These are phyloP conservation scores for Drosophila triauraria DNA, from an alignment of 1,140 invertebrate genomes.

Conservation along the genomic window DNA sequence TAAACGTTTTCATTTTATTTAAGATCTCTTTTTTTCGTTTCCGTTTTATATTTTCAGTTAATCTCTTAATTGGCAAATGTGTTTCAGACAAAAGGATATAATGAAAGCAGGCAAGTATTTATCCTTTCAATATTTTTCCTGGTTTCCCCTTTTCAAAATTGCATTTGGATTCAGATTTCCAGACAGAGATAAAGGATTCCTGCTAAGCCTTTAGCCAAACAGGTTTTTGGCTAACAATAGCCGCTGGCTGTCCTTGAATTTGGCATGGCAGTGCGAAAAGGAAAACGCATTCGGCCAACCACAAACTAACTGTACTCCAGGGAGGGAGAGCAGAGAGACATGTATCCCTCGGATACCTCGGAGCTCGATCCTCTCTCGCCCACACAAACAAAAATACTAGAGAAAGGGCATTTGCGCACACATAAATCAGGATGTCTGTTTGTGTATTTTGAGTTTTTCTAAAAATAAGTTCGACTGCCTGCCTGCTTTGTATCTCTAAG, in stretches of 20 bases:
- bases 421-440: slow-evolving; percentile 50
- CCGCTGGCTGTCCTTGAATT: slow-evolving; percentile 47
- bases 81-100: slow-evolving; percentile 32
- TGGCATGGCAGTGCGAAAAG: slow-evolving; percentile 27
- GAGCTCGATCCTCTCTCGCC: slow-evolving; percentile 25
- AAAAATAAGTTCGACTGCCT: slow-evolving; percentile 73
- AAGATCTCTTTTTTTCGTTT: not conserved
- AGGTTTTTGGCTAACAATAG: slow-evolving; percentile 56
- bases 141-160: slow-evolving; percentile 14
- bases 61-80: slow-evolving; percentile 14
- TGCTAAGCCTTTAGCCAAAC: slow-evolving; percentile 71
- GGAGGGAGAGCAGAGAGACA: not conserved
- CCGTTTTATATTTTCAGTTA: slow-evolving; percentile 30
- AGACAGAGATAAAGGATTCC: slow-evolving; percentile 11
- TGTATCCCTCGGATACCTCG: slow-evolving; percentile 24
- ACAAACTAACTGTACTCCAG: slow-evolving; percentile 70
- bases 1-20: slow-evolving; percentile 19
- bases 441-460: slow-evolving; percentile 53
- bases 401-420: slow-evolving; percentile 40
- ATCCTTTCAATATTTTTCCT: not conserved
- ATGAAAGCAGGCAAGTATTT: slow-evolving; percentile 22
- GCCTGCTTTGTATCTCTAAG: slow-evolving; percentile 27
- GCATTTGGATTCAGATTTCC: slow-evolving; percentile 38
- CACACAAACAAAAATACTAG: slow-evolving; percentile 36
- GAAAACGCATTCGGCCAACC: slow-evolving; percentile 54